Evolutionary conservation across 2,113 vertebrate species (phyloP), one percentile per base, ranked within the genome.

Genomic region (Tetraodon nigroviridis): DNA sequence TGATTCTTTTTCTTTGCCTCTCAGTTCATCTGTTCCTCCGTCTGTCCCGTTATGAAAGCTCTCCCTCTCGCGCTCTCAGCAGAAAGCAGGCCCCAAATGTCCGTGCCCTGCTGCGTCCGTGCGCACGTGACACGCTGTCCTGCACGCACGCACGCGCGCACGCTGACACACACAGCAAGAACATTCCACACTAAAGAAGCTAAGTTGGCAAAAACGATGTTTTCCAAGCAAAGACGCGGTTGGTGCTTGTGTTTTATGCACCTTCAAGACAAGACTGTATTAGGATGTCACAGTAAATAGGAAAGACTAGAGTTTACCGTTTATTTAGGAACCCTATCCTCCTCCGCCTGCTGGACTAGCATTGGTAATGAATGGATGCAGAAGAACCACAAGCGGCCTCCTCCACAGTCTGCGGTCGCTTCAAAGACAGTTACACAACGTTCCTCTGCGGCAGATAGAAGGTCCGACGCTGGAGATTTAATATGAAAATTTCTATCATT

Each of bases 31-130:
- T 77, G 76, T 12, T 73, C 68, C 16, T 51, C 74, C 71, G 42
- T 78, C 79, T 82, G 79, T 78, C 71, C 54, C 48, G 51, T 77
- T 74, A 75, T 56, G 24, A 81, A 79, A 63, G 37, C 51, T 54
- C 51, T 51, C 58, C 13, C 55, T 45, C 67, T 42, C 40, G 41
- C 44, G 17, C 22, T 44, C 62, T 54, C 57, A 44, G 68, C 18
- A 41, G 45, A 83, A 58, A 79, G 68, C 55, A 74, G 67, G 46
- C 64, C 48, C 70, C 64, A 63, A 76, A 78, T 73, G 79, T 74
- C 60, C 64, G 18, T 18, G 57, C 69, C 72, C 54, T 58, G 63
- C 75, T 71, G 76, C 21, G 61, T 55, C 27, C 51, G 4, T 64
- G 58, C 45, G 51, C 45, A n/a, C 55, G 40, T 58, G 55, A 22